Base-by-base conservation (phyloP, 2,797 vertebrate species). In the Alca torda region DNA sequence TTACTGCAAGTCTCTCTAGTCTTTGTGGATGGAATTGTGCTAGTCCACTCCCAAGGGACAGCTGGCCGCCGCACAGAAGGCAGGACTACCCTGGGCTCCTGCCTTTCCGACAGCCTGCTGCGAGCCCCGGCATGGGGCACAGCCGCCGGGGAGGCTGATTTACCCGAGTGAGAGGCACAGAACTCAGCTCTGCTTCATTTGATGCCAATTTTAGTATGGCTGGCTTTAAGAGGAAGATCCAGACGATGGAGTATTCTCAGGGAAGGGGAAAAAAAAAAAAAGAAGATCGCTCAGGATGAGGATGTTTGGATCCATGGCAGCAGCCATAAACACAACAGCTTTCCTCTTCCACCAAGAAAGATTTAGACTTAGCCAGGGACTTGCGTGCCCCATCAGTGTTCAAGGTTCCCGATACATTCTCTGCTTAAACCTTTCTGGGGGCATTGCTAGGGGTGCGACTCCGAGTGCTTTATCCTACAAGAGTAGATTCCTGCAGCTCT, bases 281-380 rank as follows among this genome's bases (percentile, higher is more conserved):
- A 43, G n/a, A 45, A 7, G 21, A 9, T 30, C 1, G 3, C 64
- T 91, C 87, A 77, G 81, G 74, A 60, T 93, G 77, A 87, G 73
- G 60, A 28, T 87, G 84, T 96, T 90, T 95, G 77, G 74, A 69
- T 86, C 84, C 50, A 26, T 69, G 70, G 87, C 87, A 95, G 81
- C 84, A 87, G 43, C 75, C 43, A 23, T 90, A 90, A 84, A 69
- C 76, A 78, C 54, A 61, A 16, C 19, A 82, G 43, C 54, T 67
- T 91, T 94, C 33, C 23, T 94, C 57, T 81, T 87, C 43, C 54
- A 92, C 8, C 13, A 56, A 48, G 75, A 81, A 87, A 46, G n/a
- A 35, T 26, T 69, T 63, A 4, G 3, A 33, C 60, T 69, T 61
- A 16, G 3, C 46, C 43, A 61, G 51, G 37, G 39, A 39, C 37